Evolutionary conservation across 2,888 invertebrate species (phyloP), one percentile per base, ranked within the genome.

Genomic region (Rhyacophila evoluta): DNA sequence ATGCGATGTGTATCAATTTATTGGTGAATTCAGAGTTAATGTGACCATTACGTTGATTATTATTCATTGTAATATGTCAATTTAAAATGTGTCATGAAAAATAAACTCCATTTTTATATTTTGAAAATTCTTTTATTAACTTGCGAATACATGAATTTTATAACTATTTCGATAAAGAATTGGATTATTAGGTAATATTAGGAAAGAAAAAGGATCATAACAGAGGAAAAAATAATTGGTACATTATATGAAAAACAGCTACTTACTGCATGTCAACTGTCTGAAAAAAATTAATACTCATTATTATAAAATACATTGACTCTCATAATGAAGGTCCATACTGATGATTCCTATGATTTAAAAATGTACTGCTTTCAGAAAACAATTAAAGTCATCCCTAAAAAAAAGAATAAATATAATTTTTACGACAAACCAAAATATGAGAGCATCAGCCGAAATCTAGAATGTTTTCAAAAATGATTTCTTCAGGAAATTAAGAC

Each of bases 1-100:
- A n/a, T n/a, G n/a, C n/a, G n/a, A n/a, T n/a, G n/a, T n/a, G n/a
- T n/a, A n/a, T n/a, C n/a, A n/a, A n/a, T n/a, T n/a, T n/a, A n/a
- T n/a, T n/a, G n/a, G n/a, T n/a, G n/a, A n/a, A n/a, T n/a, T n/a
- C n/a, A n/a, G n/a, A n/a, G n/a, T n/a, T n/a, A n/a, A n/a, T n/a
- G n/a, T n/a, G n/a, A n/a, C n/a, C n/a, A n/a, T n/a, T n/a, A n/a
- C n/a, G n/a, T n/a, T n/a, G n/a, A n/a, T n/a, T n/a, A n/a, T n/a
- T n/a, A n/a, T n/a, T n/a, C n/a, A n/a, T n/a, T n/a, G n/a, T n/a
- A 69, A 33, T 10, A 25, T 5, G 28, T 12, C 6, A 70, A n/a
- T 71, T 71, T 71, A 1, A 10, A n/a, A 10, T n/a, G n/a, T n/a
- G n/a, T n/a, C n/a, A n/a, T 71, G 33, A 70, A 70, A 33, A 70